Evolutionary conservation across 2,797 vertebrate genomes (phyloP).

Genomic region (Chloroceryle amazona): DNA sequence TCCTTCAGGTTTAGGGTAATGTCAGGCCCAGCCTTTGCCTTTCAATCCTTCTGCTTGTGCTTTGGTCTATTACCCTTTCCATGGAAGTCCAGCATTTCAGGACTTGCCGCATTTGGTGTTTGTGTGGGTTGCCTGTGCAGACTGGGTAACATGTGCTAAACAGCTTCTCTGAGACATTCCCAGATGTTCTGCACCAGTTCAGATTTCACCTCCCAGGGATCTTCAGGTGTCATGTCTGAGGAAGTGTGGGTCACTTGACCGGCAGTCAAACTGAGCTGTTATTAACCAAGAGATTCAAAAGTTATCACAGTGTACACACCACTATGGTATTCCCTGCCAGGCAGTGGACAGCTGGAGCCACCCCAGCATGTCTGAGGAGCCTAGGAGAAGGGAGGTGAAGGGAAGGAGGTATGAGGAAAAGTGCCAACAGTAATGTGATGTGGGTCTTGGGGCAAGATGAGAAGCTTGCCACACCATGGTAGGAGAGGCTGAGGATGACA

Average conservation of each 20-base stretch:
- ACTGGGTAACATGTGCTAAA: background rate
- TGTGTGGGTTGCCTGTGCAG: background rate
- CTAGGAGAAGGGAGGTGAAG: background rate
- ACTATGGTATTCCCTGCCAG: accelerated
- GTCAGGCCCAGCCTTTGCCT: background rate
- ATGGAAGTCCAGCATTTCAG: background rate
- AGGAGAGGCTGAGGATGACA: background rate
- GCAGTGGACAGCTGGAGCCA: background rate
- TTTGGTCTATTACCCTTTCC: background rate
- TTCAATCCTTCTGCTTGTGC: background rate
- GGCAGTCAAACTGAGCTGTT: background rate
- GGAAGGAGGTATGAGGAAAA: background rate
- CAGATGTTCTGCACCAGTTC: background rate
- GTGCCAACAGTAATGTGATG: background rate
- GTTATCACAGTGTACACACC: accelerated
- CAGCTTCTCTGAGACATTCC: accelerated
- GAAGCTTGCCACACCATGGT: background rate
- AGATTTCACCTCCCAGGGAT: background rate
- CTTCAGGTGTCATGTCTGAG: background rate
- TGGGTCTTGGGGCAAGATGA: background rate
- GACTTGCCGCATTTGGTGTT: background rate
- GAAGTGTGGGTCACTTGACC: background rate
- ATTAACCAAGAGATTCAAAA: background rate
- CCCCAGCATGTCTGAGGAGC: background rate
- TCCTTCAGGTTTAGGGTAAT: background rate